Percentiles rank a stretch among this genome's conserved stretches.
Evolutionary conservation across 92 coral and sea anemone genomes (phyloP).

Genomic region (Meandrina meandrites): DNA sequence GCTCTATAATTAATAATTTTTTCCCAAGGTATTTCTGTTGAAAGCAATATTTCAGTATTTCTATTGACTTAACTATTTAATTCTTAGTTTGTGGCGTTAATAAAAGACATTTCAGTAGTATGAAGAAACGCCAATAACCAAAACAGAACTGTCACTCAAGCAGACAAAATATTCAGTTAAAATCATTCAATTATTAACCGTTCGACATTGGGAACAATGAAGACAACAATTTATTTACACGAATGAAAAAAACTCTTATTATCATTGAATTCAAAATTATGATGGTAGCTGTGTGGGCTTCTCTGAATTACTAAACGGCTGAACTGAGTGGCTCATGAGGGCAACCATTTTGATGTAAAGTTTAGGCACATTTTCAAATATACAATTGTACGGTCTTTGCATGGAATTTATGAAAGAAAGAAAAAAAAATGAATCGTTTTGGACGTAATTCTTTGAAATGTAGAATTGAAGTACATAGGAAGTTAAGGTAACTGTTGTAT

Average conservation of each 20-base stretch:
- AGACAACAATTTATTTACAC: not conserved
- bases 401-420: not conserved
- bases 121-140: not conserved
- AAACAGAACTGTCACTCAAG: not conserved
- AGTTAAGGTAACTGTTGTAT: not conserved
- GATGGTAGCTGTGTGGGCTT: not conserved
- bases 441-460: not conserved
- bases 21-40: too few species aligned
- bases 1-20: too few species aligned
- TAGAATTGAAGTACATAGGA: not conserved
- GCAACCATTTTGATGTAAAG: not conserved
- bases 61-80: too few species aligned
- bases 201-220: not conserved
- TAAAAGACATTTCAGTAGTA: too few species aligned
- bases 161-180: not conserved
- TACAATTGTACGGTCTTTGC: not conserved
- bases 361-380: not conserved
- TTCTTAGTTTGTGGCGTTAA: too few species aligned
- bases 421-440: too few species aligned
- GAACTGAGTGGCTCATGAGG: not conserved
- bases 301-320: not conserved
- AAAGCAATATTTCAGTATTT: too few species aligned
- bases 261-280: not conserved
- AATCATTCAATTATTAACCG: not conserved
- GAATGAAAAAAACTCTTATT: not conserved